A percentile compares a stretch with the other conserved stretches of the same genome.
These are phyloP conservation scores for Beris morrisii DNA, from an alignment of 2,888 invertebrate genomes.

Conservation along the genomic window DNA sequence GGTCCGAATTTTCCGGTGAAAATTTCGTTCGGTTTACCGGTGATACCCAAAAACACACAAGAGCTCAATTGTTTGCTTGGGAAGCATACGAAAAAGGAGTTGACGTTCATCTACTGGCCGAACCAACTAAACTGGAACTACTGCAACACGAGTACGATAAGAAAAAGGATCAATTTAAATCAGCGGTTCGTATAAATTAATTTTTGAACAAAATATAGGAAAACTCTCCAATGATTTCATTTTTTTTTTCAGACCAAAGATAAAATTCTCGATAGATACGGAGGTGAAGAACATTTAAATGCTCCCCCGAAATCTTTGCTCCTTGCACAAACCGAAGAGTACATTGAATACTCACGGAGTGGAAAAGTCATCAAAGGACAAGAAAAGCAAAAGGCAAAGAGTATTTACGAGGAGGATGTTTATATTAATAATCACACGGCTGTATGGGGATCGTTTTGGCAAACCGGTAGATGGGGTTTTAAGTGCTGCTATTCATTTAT, in stretches of 20 bases:
- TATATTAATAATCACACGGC: conserved; percentile 89
- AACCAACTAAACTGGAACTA: conserved; percentile 95
- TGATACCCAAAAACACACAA: conserved; percentile 88
- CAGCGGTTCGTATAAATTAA: conserved; percentile 59
- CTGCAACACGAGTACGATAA: conserved; percentile 86
- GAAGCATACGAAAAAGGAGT: conserved; percentile 91
- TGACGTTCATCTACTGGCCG: conserved; percentile 93
- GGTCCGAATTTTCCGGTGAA: conserved; percentile 86
- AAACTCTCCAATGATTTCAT: conserved; percentile 43
- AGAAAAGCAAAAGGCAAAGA: conserved; percentile 81
- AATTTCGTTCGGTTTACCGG: conserved; percentile 95
- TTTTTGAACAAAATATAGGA: neutral
- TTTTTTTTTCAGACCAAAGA: conserved; percentile 67
- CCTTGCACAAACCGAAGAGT: conserved; percentile 93
- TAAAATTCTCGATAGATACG: conserved; percentile 88
- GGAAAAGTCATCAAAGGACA: conserved; percentile 86
- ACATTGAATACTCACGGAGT: conserved; percentile 91
- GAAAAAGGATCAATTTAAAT: conserved; percentile 88
- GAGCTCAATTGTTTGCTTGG: conserved; percentile 96
- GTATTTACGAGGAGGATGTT: conserved; percentile 93
- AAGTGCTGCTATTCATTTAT: conserved; percentile 93
- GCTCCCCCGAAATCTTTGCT: conserved; percentile 82
- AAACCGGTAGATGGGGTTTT: conserved; percentile 91
- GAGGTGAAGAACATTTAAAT: conserved; percentile 89
- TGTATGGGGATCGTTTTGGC: conserved; percentile 97